Evolutionary conservation across 2,888 invertebrate genomes (phyloP), one percentile per base, ranked within the genome.

Genomic region (Conops quadrifasciatus): DNA sequence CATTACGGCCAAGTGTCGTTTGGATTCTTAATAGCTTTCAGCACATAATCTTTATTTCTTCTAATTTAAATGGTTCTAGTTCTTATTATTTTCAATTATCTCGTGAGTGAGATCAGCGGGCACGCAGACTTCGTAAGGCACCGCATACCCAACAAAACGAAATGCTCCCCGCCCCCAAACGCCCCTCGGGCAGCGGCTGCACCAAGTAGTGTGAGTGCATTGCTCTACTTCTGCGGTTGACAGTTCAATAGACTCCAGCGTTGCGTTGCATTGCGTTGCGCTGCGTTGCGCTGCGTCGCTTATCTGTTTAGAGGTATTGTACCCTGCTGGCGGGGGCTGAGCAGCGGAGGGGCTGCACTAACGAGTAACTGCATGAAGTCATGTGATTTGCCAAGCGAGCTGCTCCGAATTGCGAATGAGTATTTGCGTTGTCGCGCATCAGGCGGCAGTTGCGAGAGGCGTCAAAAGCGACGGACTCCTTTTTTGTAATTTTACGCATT

Each of bases 221-320:
- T 72, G 74, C 49, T 30, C 71, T 56, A 65, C 70, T 64, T 72
- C 47, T 59, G 67, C 72, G 72, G 75, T 74, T 75, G 72, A 74
- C 74, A 74, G 74, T 65, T 70, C 65, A 24, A 47, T 64, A 71
- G 53, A 62, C 65, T 64, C 30, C 21, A 19, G n/a, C n/a, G n/a
- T n/a, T n/a, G n/a, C n/a, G n/a, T n/a, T n/a, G n/a, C n/a, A n/a
- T n/a, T n/a, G n/a, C n/a, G n/a, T n/a, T n/a, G n/a, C n/a, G 43
- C n/a, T 36, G 66, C 43, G 24, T 24, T 36, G 66, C 66, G 15
- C 7, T n/a, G n/a, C n/a, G n/a, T n/a, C 3, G n/a, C n/a, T n/a
- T n/a, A n/a, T n/a, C n/a, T n/a, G n/a, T n/a, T n/a, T n/a, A n/a
- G n/a, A n/a, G n/a, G n/a, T n/a, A n/a, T n/a, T n/a, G n/a, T n/a